These are phyloP conservation scores for Rhincodon typus DNA, from an alignment of 2,797 vertebrate species.

Conservation along the genomic window DNA sequence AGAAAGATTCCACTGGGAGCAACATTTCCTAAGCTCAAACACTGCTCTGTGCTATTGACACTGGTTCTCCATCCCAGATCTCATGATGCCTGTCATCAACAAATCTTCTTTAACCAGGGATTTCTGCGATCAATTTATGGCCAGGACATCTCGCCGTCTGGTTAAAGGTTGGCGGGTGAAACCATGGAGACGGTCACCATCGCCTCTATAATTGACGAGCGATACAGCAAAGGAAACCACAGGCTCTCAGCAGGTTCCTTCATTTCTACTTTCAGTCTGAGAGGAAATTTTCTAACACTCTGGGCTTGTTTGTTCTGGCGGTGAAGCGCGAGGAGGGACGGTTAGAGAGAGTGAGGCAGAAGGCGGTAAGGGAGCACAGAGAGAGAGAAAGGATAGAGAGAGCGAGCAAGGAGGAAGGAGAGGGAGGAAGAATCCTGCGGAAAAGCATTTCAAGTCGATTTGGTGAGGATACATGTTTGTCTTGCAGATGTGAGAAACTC, in stretches of 20 bases:
- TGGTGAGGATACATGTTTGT: too few relatives aligned
- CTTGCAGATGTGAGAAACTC: too few relatives aligned
- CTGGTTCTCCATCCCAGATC: not conserved
- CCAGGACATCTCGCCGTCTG: not conserved
- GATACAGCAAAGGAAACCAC: not conserved
- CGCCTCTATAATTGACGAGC: not conserved
- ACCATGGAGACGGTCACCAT: not conserved
- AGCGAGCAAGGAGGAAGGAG: too few relatives aligned
- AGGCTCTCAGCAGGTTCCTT: not conserved
- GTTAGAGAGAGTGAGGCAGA: not conserved
- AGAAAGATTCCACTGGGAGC: not conserved
- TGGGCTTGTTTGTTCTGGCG: not conserved
- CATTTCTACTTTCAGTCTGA: not conserved
- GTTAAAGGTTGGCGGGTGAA: not conserved
- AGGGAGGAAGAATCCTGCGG: too few relatives aligned
- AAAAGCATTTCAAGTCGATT: too few relatives aligned
- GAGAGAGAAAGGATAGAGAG: not conserved
- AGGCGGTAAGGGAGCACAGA: not conserved
- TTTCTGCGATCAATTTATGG: not conserved
- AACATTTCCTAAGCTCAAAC: fast-evolving
- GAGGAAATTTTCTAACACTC: not conserved
- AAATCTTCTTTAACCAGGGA: not conserved
- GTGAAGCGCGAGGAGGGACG: not conserved
- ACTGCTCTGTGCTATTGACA: not conserved
- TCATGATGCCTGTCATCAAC: not conserved